A percentile compares a stretch with the other conserved stretches of the same genome.
Conservation (phyloP, 2,113 vertebrate species). For the Amphiprion percula region DNA sequence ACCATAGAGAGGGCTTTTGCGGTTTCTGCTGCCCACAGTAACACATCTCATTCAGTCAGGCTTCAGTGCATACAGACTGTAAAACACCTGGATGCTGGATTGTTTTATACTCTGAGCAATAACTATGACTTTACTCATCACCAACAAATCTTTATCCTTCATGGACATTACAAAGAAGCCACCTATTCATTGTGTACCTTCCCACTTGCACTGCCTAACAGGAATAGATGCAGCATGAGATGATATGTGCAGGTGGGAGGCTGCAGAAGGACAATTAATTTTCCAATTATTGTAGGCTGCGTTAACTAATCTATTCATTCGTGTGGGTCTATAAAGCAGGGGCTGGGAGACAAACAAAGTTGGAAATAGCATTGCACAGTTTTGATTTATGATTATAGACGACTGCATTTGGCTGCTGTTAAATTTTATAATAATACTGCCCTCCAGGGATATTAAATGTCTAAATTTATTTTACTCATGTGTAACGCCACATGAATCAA, state of each 20-base stretch:
- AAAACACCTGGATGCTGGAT: constrained; percentile 15
- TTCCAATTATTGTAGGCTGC: constrained; percentile 36
- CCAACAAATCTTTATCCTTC: constrained; percentile 9
- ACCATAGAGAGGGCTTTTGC: not conserved
- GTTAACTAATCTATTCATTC: constrained; percentile 50
- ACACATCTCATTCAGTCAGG: constrained; percentile 10
- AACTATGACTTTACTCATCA: constrained; percentile 15
- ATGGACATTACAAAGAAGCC: not conserved
- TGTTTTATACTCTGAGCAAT: constrained; percentile 5
- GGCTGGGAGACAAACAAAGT: constrained; percentile 33
- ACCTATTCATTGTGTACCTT: constrained; percentile 30
- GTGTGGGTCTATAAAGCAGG: constrained; percentile 10
- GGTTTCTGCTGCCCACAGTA: constrained; percentile 1
- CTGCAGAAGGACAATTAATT: constrained; percentile 52
- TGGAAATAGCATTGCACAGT: constrained; percentile 26
- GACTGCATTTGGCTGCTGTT: constrained; percentile 38
- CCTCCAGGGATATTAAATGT: constrained; percentile 10
- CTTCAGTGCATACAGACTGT: not conserved
- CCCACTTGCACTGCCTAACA: constrained; percentile 27
- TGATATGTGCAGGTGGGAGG: constrained; percentile 31
- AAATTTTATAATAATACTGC: constrained; percentile 14
- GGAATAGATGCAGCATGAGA: constrained; percentile 23
- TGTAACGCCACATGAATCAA: constrained; percentile 9
- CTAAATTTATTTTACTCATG: constrained; percentile 1
- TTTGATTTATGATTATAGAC: constrained; percentile 39